Percentiles rank a stretch among this genome's conserved stretches.
These are phyloP conservation scores for Apteryx mantelli DNA, from an alignment of 2,113 vertebrate species.

Conservation along the genomic window DNA sequence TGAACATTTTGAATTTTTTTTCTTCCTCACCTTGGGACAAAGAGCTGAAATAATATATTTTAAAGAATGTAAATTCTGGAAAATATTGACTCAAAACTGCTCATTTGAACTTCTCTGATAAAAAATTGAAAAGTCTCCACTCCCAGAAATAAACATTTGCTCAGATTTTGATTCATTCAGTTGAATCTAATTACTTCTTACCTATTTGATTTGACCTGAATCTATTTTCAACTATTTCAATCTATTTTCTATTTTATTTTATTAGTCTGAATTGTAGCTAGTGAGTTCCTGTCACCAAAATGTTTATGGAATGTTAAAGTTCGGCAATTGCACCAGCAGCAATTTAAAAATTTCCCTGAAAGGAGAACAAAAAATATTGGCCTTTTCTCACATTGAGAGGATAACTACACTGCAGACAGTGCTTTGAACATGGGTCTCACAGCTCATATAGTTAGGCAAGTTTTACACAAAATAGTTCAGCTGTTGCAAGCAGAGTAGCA, in stretches of 20 bases:
- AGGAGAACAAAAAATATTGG: not conserved
- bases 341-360: not conserved
- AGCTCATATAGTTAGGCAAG: not conserved
- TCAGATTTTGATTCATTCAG: not conserved
- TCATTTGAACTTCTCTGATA: not conserved
- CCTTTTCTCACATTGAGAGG: not conserved
- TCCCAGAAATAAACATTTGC: not conserved
- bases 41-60: not conserved
- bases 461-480: not conserved
- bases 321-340: not conserved
- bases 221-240: not conserved
- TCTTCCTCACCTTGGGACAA: not conserved
- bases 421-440: not conserved
- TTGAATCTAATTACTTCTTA: not conserved
- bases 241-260: not conserved
- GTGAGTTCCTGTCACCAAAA: not conserved
- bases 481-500: not conserved
- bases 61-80: not conserved
- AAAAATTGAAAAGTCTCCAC: not conserved
- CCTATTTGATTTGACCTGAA: not conserved
- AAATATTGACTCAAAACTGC: not conserved
- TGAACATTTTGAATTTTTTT: not conserved
- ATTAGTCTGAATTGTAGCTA: not conserved
- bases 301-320: not conserved
- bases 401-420: not conserved